A percentile compares a stretch with the other conserved stretches of the same genome.
These are phyloP conservation scores for Aricia artaxerxes DNA, from an alignment of 2,888 invertebrate genomes.

Conservation along the genomic window DNA sequence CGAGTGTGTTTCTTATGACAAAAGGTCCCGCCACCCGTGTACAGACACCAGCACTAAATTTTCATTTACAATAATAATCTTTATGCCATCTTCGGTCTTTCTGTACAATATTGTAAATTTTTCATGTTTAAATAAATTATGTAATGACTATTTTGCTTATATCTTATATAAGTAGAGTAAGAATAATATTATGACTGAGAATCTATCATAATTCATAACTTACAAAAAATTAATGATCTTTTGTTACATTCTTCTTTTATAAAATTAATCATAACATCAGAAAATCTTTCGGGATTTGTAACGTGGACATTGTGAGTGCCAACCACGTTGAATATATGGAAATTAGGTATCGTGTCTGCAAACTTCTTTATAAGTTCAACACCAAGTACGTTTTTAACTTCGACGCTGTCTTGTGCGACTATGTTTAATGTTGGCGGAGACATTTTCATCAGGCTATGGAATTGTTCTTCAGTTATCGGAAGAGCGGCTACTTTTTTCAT, in stretches of 20 bases:
- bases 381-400: conserved; percentile 44
- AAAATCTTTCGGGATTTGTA: conserved; percentile 73
- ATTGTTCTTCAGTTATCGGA: conserved; percentile 51
- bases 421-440: conserved; percentile 53
- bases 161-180: too few species aligned
- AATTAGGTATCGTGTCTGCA: conserved; percentile 46
- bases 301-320: conserved; percentile 82
- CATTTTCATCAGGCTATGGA: neutral
- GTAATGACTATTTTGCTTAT: too few species aligned
- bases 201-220: neutral
- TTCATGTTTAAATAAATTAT: too few species aligned
- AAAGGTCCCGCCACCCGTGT: too few species aligned
- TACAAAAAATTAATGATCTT: neutral
- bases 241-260: conserved; percentile 45
- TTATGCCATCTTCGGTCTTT: too few species aligned
- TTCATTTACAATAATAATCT: too few species aligned
- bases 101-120: too few species aligned
- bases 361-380: conserved; percentile 47
- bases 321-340: conserved; percentile 51
- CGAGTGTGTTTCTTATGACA: too few species aligned
- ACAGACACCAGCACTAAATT: too few species aligned
- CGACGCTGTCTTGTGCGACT: conserved; percentile 43
- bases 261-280: conserved; percentile 57
- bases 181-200: too few species aligned
- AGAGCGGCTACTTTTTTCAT: conserved; percentile 51